These are phyloP conservation scores for Actinopyga echinites DNA, from an alignment of 53 echinoderm and acorn worm genomes.

Conservation along the genomic window DNA sequence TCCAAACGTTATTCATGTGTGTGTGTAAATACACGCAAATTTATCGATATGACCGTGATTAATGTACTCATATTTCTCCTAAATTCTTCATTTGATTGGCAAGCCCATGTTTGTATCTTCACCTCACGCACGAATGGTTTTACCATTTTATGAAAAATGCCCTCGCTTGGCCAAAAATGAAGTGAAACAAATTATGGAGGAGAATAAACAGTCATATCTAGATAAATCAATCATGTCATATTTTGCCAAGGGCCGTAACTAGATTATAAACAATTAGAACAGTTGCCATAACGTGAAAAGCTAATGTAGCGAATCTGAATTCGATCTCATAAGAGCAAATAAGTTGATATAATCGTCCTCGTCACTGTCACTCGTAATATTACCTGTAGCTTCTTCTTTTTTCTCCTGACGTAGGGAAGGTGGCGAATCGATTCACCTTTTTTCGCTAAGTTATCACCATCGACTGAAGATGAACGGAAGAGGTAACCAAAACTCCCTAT, in stretches of 20 bases:
- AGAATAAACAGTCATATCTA: constrained; percentile 10
- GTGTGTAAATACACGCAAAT: too few relatives aligned
- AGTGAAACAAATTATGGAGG: constrained; percentile 18
- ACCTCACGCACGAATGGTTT: too few relatives aligned
- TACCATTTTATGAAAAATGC: too few relatives aligned
- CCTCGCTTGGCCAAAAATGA: background rate
- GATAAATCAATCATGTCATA: constrained; percentile 3
- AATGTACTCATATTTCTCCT: too few relatives aligned
- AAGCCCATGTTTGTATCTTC: too few relatives aligned
- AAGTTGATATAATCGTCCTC: constrained; percentile 14
- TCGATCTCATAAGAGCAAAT: constrained; percentile 18
- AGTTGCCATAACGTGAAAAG: constrained; percentile 27
- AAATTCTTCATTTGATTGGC: too few relatives aligned
- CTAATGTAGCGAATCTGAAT: constrained; percentile 20
- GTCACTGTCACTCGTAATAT: constrained; percentile 34
- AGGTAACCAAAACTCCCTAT: constrained; percentile 25
- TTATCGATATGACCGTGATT: too few relatives aligned
- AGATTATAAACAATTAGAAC: constrained; percentile 42
- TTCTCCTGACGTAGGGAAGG: background rate
- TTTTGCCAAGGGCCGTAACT: constrained; percentile 20
- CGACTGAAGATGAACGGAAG: constrained; percentile 16
- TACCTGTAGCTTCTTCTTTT: constrained; percentile 27
- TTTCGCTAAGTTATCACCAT: background rate
- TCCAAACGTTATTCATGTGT: too few relatives aligned
- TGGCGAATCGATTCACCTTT: constrained; percentile 35